Conservation (phyloP, 1,140 invertebrate genomes). For the Aphidius gifuensis region DNA sequence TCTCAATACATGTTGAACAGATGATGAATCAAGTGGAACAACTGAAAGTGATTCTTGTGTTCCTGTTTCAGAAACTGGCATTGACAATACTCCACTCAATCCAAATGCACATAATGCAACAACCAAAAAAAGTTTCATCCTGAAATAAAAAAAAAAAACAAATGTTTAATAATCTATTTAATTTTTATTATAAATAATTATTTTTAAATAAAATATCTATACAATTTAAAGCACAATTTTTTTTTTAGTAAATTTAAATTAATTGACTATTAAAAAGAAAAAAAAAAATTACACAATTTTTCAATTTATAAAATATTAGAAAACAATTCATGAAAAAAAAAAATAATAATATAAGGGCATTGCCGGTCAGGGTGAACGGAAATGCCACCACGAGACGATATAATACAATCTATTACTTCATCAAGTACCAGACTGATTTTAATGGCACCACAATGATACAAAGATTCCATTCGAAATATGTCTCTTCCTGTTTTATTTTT, state of each 20-base stretch:
- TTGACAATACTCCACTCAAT: slow-evolving; percentile 31
- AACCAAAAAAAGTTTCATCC: slow-evolving; percentile 40
- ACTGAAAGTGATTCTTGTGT: slow-evolving; percentile 22
- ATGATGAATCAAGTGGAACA: slow-evolving; percentile 24
- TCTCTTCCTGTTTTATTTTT: slow-evolving; percentile 26
- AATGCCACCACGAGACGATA: slow-evolving; percentile 26
- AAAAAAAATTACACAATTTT: too few species aligned
- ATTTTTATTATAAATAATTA: neutral
- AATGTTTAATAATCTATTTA: neutral
- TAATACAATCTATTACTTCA: slow-evolving; percentile 40
- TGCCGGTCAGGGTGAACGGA: slow-evolving; percentile 30
- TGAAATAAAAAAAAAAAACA: slow-evolving; percentile 19
- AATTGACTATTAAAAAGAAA: too few species aligned
- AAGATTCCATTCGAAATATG: slow-evolving; percentile 24
- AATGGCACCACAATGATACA: slow-evolving; percentile 36
- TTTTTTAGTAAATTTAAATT: too few species aligned
- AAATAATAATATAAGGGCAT: slow-evolving; percentile 8
- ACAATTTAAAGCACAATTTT: too few species aligned
- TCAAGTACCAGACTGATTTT: slow-evolving; percentile 44
- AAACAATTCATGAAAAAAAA: neutral
- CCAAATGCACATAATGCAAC: slow-evolving; percentile 40
- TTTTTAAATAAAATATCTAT: too few species aligned
- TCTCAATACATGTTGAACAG: slow-evolving; percentile 13
- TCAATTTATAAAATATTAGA: too few species aligned
- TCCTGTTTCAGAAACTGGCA: slow-evolving; percentile 42